phyloP scores from a whole-genome alignment of 2,113 vertebrate genomes.

The Ptyas mucosa region DNA sequence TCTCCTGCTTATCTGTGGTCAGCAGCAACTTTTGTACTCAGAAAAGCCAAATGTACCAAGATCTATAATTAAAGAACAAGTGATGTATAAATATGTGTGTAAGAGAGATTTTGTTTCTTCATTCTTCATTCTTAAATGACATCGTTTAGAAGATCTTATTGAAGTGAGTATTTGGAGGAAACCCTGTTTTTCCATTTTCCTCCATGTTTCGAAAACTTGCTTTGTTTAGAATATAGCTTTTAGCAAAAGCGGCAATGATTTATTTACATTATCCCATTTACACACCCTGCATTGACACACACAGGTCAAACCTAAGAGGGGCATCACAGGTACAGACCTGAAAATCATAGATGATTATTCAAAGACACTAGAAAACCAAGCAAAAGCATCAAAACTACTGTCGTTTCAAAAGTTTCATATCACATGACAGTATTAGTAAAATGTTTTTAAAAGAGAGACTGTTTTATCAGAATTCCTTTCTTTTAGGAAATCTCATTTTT shows the following conservation, averaged over 20 bases:
- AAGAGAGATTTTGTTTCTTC: not conserved
- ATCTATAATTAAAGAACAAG: not conserved
- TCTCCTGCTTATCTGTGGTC: not conserved
- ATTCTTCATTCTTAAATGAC: not conserved
- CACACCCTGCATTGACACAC: not conserved
- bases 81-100: too few relatives aligned
- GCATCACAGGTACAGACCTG: too few relatives aligned
- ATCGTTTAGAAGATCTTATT: not conserved
- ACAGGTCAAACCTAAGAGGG: not conserved
- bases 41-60: not conserved
- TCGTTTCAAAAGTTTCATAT: not conserved
- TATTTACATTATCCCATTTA: not conserved
- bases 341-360: not conserved
- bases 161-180: not conserved
- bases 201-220: not conserved
- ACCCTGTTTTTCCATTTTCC: not conserved
- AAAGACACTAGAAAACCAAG: not conserved
- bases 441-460: not conserved
- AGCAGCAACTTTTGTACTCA: not conserved
- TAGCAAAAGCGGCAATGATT: not conserved
- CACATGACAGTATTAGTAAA: not conserved
- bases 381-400: not conserved
- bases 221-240: not conserved
- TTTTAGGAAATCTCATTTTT: not conserved
- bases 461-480: not conserved